Conservation (phyloP, 2,888 invertebrate genomes). For the Dryococelus australis region DNA sequence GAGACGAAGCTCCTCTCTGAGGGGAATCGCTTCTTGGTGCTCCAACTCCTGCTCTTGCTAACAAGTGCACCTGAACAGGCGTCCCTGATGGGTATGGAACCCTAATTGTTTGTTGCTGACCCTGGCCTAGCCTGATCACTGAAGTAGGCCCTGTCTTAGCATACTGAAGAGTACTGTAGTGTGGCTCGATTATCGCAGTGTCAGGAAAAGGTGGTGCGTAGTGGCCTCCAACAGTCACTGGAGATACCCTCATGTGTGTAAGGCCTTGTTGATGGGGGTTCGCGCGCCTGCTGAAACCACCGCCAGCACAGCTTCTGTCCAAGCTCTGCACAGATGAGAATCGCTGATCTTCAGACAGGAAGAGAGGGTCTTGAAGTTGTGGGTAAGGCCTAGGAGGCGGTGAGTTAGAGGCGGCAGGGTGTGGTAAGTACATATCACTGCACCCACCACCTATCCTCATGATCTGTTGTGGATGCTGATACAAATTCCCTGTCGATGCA, state of each 20-base stretch:
- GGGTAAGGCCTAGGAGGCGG: constrained; percentile 36
- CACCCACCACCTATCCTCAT: constrained; percentile 42
- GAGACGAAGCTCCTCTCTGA: constrained; percentile 36
- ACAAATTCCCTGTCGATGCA: constrained; percentile 45
- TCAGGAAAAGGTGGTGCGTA: constrained; percentile 33
- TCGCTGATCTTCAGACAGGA: constrained; percentile 22
- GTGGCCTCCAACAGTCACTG: constrained; percentile 34
- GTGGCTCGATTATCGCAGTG: constrained; percentile 45
- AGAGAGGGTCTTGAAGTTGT: constrained; percentile 26
- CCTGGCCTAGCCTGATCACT: constrained; percentile 50
- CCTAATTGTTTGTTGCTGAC: constrained; percentile 60
- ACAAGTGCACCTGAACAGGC: constrained; percentile 54
- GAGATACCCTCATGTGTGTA: constrained; percentile 48
- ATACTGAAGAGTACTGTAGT: constrained; percentile 42
- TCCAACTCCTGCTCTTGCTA: constrained; percentile 46
- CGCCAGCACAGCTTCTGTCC: constrained; percentile 36
- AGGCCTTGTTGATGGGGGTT: constrained; percentile 37
- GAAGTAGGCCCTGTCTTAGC: constrained; percentile 41
- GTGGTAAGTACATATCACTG: constrained; percentile 31
- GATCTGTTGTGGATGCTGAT: constrained; percentile 41
- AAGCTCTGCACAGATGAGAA: constrained; percentile 38
- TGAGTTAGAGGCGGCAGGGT: constrained; percentile 34
- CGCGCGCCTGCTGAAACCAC: constrained; percentile 27
- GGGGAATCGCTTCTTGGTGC: constrained; percentile 42
- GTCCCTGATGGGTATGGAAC: constrained; percentile 58